Evolutionary conservation across 2,888 invertebrate species (phyloP), one percentile per base, ranked within the genome.

Genomic region (Metellina segmentata): DNA sequence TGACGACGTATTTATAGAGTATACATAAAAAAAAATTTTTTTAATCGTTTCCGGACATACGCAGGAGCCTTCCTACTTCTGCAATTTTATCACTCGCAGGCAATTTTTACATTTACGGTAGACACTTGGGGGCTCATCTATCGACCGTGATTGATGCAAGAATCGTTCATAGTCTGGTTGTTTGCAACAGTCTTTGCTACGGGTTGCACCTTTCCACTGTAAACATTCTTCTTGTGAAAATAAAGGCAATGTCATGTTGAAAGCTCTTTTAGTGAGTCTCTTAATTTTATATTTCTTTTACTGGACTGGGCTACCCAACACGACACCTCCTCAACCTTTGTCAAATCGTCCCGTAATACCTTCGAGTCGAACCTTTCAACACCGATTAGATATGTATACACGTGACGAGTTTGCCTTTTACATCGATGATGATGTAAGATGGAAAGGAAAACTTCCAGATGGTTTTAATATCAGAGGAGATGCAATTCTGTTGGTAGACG

Each of bases 211-310:
- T 61, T 13, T 61, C 61, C 61, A 61, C 13, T 61, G 9, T 13
- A 6, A 1, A 72, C 72, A 72, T n/a, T 11, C 20, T 2, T 72
- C 34, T 72, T 72, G 8, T n/a, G 20, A 72, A 72, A 72, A 34
- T 20, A 72, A 72, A 72, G 34, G 72, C n/a, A n/a, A n/a, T n/a
- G n/a, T n/a, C 19, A 72, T 72, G 72, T 72, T 72, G 72, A 20
- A 19, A 9, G 20, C 9, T 1, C 9, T 20, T 16, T 72, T 11
- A 8, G 9, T 8, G 34, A n/a, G 19, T 19, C 11, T 4, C 34
- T 72, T 20, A 20, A 72, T 20, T 20, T 20, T 72, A 20, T 20
- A 19, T n/a, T 8, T 72, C 11, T 20, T 72, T 9, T 72, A 72
- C 6, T 20, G 20, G 19, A 72, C 34, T 1, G 8, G 34, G 61